Conservation (phyloP, 2,888 invertebrate genomes). For the Eucriotettix oculatus region DNA sequence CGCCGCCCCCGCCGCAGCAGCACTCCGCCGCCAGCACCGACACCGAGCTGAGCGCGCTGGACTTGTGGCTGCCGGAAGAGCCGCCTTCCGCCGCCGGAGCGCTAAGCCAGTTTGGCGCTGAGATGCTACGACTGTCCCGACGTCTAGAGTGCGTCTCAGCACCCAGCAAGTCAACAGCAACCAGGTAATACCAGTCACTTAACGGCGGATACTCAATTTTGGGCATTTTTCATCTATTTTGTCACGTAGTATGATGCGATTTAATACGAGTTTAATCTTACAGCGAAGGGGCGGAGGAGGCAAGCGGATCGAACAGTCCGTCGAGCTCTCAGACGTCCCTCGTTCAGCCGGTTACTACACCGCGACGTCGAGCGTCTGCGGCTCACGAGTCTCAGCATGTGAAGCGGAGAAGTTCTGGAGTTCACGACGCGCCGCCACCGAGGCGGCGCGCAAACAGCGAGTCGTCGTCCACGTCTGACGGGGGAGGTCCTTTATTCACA, state of each 20-base stretch:
- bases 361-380: constrained; percentile 29
- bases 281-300: constrained; percentile 10
- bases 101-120: constrained; percentile 69
- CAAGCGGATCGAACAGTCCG: constrained; percentile 20
- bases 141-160: constrained; percentile 39
- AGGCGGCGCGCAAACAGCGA: constrained; percentile 5
- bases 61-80: constrained; percentile 64
- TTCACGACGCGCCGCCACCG: background rate
- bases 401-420: constrained; percentile 1
- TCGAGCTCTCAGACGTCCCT: constrained; percentile 22
- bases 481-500: background rate
- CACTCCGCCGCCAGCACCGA: constrained; percentile 35
- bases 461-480: constrained; percentile 1
- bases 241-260: too few species aligned
- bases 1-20: background rate
- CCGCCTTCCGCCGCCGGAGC: constrained; percentile 72
- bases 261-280: background rate
- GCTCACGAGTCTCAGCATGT: constrained; percentile 26
- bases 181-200: background rate
- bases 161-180: background rate
- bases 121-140: constrained; percentile 68
- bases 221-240: background rate
- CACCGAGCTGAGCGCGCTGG: constrained; percentile 70
- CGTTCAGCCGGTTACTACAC: background rate
- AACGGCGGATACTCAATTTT: background rate